Evolutionary conservation across 2,113 vertebrate species (phyloP).

Genomic region (Pluvianellus socialis): DNA sequence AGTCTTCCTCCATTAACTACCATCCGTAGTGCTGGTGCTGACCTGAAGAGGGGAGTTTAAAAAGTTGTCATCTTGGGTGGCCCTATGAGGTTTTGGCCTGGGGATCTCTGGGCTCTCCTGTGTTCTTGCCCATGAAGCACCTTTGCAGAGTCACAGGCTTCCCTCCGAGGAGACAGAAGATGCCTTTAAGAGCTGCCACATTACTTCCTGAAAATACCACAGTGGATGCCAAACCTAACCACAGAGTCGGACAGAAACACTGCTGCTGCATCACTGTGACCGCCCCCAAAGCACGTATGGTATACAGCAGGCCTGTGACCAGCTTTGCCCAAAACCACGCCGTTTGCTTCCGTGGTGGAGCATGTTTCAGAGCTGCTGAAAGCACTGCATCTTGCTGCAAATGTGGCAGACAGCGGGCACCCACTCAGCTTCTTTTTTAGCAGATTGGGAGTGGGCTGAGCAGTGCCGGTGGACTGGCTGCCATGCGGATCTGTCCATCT

Average conservation of each 20-base stretch:
- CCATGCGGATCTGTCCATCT: background rate
- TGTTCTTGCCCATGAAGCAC: background rate
- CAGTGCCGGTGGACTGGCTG: background rate
- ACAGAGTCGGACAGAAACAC: fast-evolving
- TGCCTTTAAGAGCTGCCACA: background rate
- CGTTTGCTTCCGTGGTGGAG: background rate
- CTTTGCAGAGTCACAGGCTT: background rate
- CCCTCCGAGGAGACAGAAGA: background rate
- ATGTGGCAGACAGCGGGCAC: background rate
- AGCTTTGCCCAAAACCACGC: background rate
- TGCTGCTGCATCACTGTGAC: background rate
- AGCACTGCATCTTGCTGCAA: background rate
- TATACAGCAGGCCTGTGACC: background rate
- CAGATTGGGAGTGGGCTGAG: background rate
- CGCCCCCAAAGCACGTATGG: background rate
- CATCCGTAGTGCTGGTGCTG: background rate
- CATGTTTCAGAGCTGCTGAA: background rate
- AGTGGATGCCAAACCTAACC: background rate
- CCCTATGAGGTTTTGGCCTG: background rate
- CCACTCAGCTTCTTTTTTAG: background rate
- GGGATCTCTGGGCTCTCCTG: fast-evolving
- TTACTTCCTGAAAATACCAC: background rate
- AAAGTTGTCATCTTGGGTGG: background rate
- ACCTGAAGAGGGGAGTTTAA: background rate
- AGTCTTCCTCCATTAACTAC: fast-evolving